Evolutionary conservation across 2,888 invertebrate genomes (phyloP), one percentile per base, ranked within the genome.

Genomic region (Oegoconia quadripuncta): DNA sequence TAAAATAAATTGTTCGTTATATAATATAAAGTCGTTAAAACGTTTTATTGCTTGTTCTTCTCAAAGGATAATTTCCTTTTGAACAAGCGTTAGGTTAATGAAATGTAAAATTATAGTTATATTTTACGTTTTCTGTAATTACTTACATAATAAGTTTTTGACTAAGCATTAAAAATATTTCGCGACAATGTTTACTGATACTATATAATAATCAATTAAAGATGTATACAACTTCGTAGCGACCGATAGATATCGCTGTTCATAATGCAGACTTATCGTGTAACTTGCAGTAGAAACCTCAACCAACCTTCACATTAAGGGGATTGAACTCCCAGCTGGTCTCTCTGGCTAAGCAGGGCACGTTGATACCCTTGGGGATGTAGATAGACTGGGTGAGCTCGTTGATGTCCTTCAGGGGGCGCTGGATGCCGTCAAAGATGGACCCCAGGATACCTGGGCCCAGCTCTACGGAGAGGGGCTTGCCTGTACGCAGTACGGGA

Each of bases 341-440:
- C 1, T 92, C 91, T 36, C 96, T 90, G 5, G 95, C 95, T 43
- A 99, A 84, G 34, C 95, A 91, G n/a, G 98, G 98, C 42, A 95
- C 93, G 80, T 98, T 99, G 34, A 99, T 93, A 80, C 99, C 99
- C 89, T 98, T 99, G 29, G 99, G 99, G 84, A 99, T 99, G 91
- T 99, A 99, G 87, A 99, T 99, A 71, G 97, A 97, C 72, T 93
- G 90, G 1, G 97, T 97, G 48, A 97, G 82, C 72, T 97, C 97
- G 72, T 94, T 91, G 78, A 99, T 99, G 86, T 98, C 98, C 82
- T 96, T 97, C 65, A 99, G 82, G 0, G 99, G 99, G 70, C 99
- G 95, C 88, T 99, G 99, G 84, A 99, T 99, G 89, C 99, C 99
- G 88, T 99, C 99, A 88, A 99, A 99, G 88, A 99, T 99, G 77